Conservation (phyloP, 2,113 vertebrate genomes). For the Dasyprocta punctata region DNA sequence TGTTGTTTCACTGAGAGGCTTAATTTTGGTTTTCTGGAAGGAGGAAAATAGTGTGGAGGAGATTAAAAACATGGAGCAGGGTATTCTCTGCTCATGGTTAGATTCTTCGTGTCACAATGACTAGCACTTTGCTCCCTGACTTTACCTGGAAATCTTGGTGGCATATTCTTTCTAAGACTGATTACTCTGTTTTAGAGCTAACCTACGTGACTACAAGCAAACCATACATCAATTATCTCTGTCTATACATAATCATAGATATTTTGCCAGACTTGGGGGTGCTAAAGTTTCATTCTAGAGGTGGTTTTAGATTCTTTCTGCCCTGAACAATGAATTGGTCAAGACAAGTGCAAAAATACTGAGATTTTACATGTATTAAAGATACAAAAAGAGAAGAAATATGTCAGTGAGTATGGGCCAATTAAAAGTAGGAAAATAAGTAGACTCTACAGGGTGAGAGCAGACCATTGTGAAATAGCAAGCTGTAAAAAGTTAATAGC, state of each 20-base stretch:
- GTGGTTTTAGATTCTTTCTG: background rate
- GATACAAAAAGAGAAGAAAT: background rate
- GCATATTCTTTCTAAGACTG: background rate
- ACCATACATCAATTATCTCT: background rate
- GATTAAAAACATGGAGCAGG: background rate
- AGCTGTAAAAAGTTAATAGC: background rate
- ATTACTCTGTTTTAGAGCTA: background rate
- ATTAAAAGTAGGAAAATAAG: background rate
- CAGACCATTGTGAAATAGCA: background rate
- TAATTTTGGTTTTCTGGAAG: background rate
- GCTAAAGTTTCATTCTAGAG: background rate
- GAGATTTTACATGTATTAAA: background rate
- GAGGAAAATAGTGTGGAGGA: background rate
- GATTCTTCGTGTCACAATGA: too few species aligned
- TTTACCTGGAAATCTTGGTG: background rate
- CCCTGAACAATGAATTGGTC: background rate
- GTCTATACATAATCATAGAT: background rate
- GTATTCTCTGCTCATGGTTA: background rate
- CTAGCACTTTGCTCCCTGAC: background rate
- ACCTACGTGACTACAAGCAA: background rate
- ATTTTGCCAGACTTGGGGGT: background rate
- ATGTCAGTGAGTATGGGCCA: background rate
- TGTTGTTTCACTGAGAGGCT: background rate
- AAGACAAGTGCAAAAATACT: background rate
- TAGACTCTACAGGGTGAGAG: background rate